Conservation (phyloP, 2,888 invertebrate species). For the Platycheirus rosarum region DNA sequence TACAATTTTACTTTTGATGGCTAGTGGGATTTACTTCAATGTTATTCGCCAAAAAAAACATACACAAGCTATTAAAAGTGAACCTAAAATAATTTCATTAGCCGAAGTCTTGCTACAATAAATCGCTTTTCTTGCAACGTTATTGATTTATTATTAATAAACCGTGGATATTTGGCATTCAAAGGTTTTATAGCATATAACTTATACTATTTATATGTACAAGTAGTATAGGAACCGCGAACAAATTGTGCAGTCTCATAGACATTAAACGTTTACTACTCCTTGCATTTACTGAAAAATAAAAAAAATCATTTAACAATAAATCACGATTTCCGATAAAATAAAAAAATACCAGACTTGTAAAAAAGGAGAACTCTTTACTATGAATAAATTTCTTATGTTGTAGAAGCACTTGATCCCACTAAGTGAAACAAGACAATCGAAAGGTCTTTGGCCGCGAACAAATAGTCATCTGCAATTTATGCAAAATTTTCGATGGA, state of each 20-base stretch:
- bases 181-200: conserved; percentile 7
- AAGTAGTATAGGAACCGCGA: too few species aligned
- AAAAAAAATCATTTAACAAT: conserved; percentile 58
- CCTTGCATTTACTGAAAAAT: conserved; percentile 65
- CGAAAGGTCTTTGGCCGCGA: conserved; percentile 9
- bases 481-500: too few species aligned
- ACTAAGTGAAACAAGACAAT: conserved; percentile 20
- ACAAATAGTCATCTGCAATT: not conserved
- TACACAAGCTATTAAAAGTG: conserved; percentile 4
- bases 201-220: not conserved
- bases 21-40: conserved; percentile 40
- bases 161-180: conserved; percentile 59
- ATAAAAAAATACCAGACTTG: conserved; percentile 56
- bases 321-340: conserved; percentile 72
- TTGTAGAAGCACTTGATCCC: conserved; percentile 55
- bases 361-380: conserved; percentile 40
- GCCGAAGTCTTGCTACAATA: too few species aligned
- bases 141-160: conserved; percentile 69
- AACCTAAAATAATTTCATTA: conserved; percentile 50
- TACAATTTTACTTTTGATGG: too few species aligned
- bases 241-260: conserved; percentile 11
- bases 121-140: conserved; percentile 53
- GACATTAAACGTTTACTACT: conserved; percentile 25
- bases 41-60: conserved; percentile 37
- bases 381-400: conserved; percentile 62